Percentiles rank a stretch among this genome's conserved stretches.
phyloP scores from a whole-genome alignment of 2,113 vertebrate species.

The Paradoxurus hermaphroditus region DNA sequence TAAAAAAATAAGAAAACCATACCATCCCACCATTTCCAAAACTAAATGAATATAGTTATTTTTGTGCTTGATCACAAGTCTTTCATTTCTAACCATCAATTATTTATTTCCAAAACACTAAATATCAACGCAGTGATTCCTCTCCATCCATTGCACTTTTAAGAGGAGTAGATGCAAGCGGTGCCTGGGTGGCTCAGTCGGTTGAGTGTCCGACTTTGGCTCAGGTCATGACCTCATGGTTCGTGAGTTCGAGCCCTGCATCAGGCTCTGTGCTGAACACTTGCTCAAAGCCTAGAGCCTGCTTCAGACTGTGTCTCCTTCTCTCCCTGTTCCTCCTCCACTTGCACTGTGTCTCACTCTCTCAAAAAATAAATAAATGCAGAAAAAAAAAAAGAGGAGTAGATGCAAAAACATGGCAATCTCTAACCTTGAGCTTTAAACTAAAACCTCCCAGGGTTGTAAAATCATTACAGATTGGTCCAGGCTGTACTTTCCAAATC shows the following conservation, averaged over 20 bases:
- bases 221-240: no score
- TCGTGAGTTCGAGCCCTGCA: no score
- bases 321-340: no score
- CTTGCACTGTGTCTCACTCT: no score
- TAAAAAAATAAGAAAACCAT: not conserved
- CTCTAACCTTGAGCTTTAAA: not conserved
- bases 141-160: not conserved
- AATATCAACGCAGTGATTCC: not conserved
- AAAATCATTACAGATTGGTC: not conserved
- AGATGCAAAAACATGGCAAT: not conserved
- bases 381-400: no score
- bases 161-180: not conserved
- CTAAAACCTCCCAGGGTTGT: not conserved
- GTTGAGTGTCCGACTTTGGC: no score
- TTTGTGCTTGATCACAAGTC: not conserved
- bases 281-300: no score
- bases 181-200: no score
- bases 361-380: no score
- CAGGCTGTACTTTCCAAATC: not conserved
- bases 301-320: no score
- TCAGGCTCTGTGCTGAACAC: no score
- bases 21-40: not conserved
- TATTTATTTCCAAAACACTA: not conserved
- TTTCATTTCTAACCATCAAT: conserved; percentile 25
- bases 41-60: not conserved